phyloP scores from a whole-genome alignment of 2,888 invertebrate species.

The Mesoligia furuncula region DNA sequence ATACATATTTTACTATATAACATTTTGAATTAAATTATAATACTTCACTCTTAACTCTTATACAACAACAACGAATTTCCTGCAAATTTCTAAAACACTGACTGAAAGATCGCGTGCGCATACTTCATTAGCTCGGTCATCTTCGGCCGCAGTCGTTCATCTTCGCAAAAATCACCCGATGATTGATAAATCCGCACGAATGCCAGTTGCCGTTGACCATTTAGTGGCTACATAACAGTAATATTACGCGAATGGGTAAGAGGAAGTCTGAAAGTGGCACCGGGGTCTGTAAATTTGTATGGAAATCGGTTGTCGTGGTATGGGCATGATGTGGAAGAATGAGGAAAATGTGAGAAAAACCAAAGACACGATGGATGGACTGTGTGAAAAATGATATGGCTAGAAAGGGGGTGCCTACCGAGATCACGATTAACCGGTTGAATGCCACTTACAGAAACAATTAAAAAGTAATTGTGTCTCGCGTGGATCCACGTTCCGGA shows the following conservation, averaged over 20 bases:
- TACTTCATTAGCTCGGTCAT: slow-evolving; percentile 22
- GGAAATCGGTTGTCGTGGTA: not conserved
- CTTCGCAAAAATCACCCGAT: slow-evolving; percentile 59
- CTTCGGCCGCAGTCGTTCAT: slow-evolving; percentile 50
- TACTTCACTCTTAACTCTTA: slow-evolving; percentile 31
- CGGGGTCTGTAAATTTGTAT: too few relatives aligned
- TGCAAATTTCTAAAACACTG: slow-evolving; percentile 42
- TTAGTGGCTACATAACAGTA: slow-evolving; percentile 8
- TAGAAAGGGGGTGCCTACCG: not conserved
- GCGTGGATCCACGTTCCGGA: too few relatives aligned
- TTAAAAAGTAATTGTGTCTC: too few relatives aligned
- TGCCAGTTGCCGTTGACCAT: slow-evolving; percentile 16
- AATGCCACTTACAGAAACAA: too few relatives aligned
- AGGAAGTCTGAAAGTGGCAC: not conserved
- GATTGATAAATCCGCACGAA: slow-evolving; percentile 66
- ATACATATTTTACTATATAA: slow-evolving; percentile 27
- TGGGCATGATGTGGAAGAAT: not conserved
- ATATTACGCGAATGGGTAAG: not conserved
- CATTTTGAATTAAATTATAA: slow-evolving; percentile 20
- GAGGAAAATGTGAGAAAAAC: not conserved
- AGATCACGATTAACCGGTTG: not conserved
- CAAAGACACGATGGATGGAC: not conserved
- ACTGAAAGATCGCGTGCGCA: slow-evolving; percentile 49
- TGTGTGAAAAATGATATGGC: not conserved
- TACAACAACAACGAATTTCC: slow-evolving; percentile 25